Percentiles rank a stretch among this genome's conserved stretches.
Conservation (phyloP, 2,113 vertebrate genomes). For the Brachyhypopomus gauderio region DNA sequence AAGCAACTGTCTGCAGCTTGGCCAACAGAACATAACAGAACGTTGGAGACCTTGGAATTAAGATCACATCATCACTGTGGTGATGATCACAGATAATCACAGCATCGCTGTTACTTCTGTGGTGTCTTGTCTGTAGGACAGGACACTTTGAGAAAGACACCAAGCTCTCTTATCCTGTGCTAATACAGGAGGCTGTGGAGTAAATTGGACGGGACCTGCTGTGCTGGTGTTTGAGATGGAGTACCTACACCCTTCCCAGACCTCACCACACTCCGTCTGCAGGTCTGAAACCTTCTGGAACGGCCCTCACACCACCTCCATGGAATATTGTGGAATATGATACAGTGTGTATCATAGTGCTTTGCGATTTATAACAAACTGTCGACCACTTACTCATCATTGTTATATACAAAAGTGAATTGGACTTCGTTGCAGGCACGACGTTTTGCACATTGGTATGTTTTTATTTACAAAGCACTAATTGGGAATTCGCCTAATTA, state of each 20-base stretch:
- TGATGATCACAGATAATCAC: too few species aligned
- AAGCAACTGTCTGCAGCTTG: not conserved
- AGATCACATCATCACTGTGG: not conserved
- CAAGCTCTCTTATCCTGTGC: not conserved
- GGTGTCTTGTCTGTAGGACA: not conserved
- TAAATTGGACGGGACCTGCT: constrained; percentile 1
- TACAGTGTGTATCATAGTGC: too few species aligned
- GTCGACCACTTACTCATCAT: too few species aligned
- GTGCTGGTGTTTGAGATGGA: not conserved
- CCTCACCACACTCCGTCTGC: constrained; percentile 26
- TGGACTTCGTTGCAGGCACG: too few species aligned
- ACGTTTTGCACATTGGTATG: too few species aligned
- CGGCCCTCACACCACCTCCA: constrained; percentile 55
- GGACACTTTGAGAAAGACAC: not conserved
- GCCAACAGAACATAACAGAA: not conserved
- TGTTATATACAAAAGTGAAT: too few species aligned
- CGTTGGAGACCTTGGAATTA: too few species aligned
- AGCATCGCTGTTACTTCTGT: not conserved
- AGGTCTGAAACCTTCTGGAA: constrained; percentile 49
- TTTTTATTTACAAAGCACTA: too few species aligned
- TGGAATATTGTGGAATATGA: too few species aligned
- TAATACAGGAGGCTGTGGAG: constrained; percentile 4
- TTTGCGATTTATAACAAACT: too few species aligned
- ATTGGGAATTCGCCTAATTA: too few species aligned
- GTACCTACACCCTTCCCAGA: constrained; percentile 23